These are phyloP conservation scores for Hoplostethus mediterraneus DNA, from an alignment of 2,797 vertebrate genomes.

Conservation along the genomic window DNA sequence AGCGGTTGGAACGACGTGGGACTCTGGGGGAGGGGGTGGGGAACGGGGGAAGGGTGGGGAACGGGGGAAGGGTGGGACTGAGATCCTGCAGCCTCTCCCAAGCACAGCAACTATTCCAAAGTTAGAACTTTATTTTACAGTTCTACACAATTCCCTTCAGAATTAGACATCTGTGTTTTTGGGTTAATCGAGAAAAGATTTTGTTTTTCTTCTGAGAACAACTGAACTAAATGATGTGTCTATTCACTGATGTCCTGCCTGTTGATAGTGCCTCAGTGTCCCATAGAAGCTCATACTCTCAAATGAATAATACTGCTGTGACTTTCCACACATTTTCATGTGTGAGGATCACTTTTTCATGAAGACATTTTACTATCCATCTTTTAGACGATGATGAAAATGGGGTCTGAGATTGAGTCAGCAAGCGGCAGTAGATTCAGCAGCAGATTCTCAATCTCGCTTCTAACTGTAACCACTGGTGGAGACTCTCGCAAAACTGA, in stretches of 20 bases:
- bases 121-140: slow-evolving; percentile 1
- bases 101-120: slow-evolving; percentile 12
- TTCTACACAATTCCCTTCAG: slow-evolving; percentile 28
- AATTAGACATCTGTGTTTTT: background rate
- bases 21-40: slow-evolving; percentile 59
- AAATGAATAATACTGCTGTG: background rate
- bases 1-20: slow-evolving; percentile 72
- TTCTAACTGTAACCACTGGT: background rate
- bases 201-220: background rate
- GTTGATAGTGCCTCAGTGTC: slow-evolving; percentile 1
- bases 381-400: slow-evolving; percentile 67
- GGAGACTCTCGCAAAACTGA: slow-evolving; percentile 45
- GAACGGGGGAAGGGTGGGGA: slow-evolving; percentile 46
- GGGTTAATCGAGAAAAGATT: background rate
- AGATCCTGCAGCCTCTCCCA: slow-evolving; percentile 22
- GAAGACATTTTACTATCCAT: background rate
- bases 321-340: background rate
- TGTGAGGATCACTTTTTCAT: background rate
- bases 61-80: slow-evolving; percentile 9
- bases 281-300: background rate
- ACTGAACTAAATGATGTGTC: background rate
- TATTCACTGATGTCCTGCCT: background rate
- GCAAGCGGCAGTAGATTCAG: slow-evolving; percentile 33
- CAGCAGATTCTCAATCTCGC: slow-evolving; percentile 15
- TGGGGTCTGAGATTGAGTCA: slow-evolving; percentile 64